Evolutionary conservation across 2,797 vertebrate species (phyloP), one percentile per base, ranked within the genome.

Genomic region (Lutjanus argentimaculatus): DNA sequence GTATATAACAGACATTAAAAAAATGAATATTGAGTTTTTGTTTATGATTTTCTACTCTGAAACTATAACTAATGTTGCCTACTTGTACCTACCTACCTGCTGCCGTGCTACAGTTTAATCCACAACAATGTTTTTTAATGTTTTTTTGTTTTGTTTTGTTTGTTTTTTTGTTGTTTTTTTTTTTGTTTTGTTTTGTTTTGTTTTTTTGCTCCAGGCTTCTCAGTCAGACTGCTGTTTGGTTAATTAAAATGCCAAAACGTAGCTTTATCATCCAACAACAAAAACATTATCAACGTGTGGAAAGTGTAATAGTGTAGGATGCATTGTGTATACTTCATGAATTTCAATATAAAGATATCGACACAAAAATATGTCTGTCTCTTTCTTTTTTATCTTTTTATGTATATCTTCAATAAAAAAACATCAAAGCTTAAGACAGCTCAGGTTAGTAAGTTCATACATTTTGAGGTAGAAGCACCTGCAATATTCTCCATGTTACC

Each of bases 241-340:
- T 92, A 73, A 79, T 85, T 96, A 95, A 95, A 36, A 96, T 95
- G 97, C 96, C 96, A 95, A 96, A 94, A 96, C 96, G 92, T 97
- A 97, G 96, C 96, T 96, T 95, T 80, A 85, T 91, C 95, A 96
- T 97, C 94, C 93, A 94, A 84, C 82, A 74, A 89, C 86, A 86
- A 79, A 85, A 92, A 93, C 95, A 96, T 96, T 96, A 96, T 95
- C 93, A 88, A 83, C 87, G 95, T 95, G 97, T 98, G 97, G 95
- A 97, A 93, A 93, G 96, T 96, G 97, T 99, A 96, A 94, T 98
- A 97, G 97, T 96, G 92, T 98, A 98, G 96, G 91, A 95, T 95
- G 95, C 96, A 95, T 96, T 97, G 97, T 98, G 97, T 98, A 97
- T 94, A 97, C 96, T 96, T 97, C 95, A 97, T 96, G 94, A 96